Evolutionary conservation across 2,888 invertebrate species (phyloP), one percentile per base, ranked within the genome.

Genomic region (Drosophila anomelani): DNA sequence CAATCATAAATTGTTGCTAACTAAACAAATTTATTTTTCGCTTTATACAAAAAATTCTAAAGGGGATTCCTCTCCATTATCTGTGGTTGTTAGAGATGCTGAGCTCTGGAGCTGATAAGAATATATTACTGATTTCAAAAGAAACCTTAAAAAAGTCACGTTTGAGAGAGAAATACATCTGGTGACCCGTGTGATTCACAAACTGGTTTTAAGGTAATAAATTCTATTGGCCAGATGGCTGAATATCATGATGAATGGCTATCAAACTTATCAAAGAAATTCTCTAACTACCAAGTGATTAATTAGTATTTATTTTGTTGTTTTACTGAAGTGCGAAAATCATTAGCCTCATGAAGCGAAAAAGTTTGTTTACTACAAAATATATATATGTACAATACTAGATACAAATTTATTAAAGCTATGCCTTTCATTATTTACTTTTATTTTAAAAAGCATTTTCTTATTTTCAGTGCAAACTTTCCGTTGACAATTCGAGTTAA

Each of bases 391-490:
- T 26, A 26, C 26, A 26, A 26, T 26, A 26, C 26, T 26, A 26
- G 0, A 26, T 26, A 26, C 26, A 26, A 26, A 26, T 26, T 26
- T 26, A 26, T 26, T 26, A 5, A 26, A 26, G 4, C 0, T 26
- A 26, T 26, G 4, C 0, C 26, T 26, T 26, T 26, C 0, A 5
- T 26, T 26, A 26, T 6, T 5, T 10, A 1, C 26, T 8, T 3
- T 36, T 7, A 8, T 3, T 13, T n/a, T 26, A 20, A 12, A 10
- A 12, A 15, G 0, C 0, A 10, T 15, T 41, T n/a, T 13, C 10
- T 53, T 53, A 51, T 46, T 46, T 20, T 26, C 56, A 78, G 49
- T 59, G 51, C 29, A 68, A 88, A 43, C 83, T 80, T 83, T 68
- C 12, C 41, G 55, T 55, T 53, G 46, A 49, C 57, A 75, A 17